Percentiles rank a stretch among this genome's conserved stretches.
Evolutionary conservation across 2,113 vertebrate species (phyloP).

Genomic region (Bufo bufo): DNA sequence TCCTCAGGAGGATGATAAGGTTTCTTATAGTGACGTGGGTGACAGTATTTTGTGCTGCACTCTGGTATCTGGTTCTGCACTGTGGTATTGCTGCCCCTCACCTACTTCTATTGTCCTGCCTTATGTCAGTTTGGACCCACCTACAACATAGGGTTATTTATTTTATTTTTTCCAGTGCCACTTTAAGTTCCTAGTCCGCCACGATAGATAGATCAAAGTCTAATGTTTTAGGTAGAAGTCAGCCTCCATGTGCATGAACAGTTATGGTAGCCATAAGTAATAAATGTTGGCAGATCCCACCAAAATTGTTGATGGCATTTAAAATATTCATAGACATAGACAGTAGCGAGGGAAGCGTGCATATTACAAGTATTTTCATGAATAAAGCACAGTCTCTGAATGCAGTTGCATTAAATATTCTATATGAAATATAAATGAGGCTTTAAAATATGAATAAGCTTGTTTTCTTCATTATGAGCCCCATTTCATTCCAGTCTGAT

Average conservation of each 20-base stretch:
- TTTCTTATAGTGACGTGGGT: no score
- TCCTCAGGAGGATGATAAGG: no score
- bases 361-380: neutral
- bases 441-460: conserved; percentile 26
- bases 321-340: neutral
- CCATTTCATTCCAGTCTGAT: neutral
- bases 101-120: no score
- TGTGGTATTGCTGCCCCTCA: no score
- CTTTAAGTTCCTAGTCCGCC: no score
- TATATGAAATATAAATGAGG: conserved; percentile 18
- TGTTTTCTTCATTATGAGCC: neutral
- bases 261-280: neutral
- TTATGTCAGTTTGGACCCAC: no score
- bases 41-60: no score
- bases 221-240: no score
- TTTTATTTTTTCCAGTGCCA: no score
- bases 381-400: neutral
- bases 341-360: neutral
- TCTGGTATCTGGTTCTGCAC: no score
- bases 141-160: no score
- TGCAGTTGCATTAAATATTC: neutral
- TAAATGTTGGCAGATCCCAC: neutral
- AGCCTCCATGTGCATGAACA: neutral
- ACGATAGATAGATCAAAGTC: no score
- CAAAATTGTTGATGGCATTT: neutral